Percentiles rank a stretch among this genome's conserved stretches.
phyloP scores from a whole-genome alignment of 2,797 vertebrate species.

The Adelosebastes latens region DNA sequence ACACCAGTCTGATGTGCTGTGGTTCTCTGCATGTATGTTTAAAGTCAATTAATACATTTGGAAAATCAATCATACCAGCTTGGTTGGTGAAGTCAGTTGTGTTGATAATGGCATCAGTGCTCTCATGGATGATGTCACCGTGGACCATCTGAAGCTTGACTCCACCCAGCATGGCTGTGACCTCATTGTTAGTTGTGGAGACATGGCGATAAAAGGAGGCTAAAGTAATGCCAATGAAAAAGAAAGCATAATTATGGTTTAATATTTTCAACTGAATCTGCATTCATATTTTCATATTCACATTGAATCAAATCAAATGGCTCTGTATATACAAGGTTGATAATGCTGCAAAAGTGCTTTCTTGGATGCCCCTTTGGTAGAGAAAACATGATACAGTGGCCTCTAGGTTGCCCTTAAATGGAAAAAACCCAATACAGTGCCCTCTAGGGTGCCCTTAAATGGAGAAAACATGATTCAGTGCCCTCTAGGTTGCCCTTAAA shows the following conservation, averaged over 20 bases:
- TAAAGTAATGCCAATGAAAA: not conserved
- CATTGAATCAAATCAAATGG: not conserved
- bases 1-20: not conserved
- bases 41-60: not conserved
- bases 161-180: slow-evolving; percentile 60
- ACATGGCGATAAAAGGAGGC: slow-evolving; percentile 65
- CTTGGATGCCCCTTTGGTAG: not conserved
- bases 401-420: too few species aligned
- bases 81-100: slow-evolving; percentile 62
- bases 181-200: slow-evolving; percentile 27
- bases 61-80: slow-evolving; percentile 31
- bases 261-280: not conserved
- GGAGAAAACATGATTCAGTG: too few species aligned
- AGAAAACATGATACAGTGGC: too few species aligned
- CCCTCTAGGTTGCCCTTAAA: too few species aligned
- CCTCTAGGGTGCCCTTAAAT: too few species aligned
- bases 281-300: not conserved
- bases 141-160: slow-evolving; percentile 63
- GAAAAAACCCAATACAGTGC: too few species aligned
- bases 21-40: not conserved
- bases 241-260: not conserved
- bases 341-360: not conserved
- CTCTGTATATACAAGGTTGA: not conserved
- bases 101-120: slow-evolving; percentile 73
- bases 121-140: slow-evolving; percentile 65